Evolutionary conservation across 2,888 invertebrate species (phyloP).

Genomic region (Brachynemurus nebulosus): DNA sequence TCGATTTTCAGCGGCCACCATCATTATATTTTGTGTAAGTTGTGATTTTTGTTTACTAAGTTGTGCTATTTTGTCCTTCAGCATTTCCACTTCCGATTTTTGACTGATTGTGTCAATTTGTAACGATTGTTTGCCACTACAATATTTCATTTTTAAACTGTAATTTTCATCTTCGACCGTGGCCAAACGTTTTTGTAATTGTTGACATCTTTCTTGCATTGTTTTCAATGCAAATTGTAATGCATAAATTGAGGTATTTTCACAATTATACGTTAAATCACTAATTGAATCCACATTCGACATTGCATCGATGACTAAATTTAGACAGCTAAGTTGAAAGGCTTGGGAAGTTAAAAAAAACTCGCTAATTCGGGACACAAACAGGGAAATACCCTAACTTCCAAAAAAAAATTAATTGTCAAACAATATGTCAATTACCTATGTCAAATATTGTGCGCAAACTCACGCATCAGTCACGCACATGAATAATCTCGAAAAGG

Average conservation of each 20-base stretch:
- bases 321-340: too few relatives aligned
- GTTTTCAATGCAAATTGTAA: constrained; percentile 65
- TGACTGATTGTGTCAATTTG: constrained; percentile 14
- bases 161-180: constrained; percentile 64
- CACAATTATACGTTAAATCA: constrained; percentile 1
- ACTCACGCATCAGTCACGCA: too few relatives aligned
- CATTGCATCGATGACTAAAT: too few relatives aligned
- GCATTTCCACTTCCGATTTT: constrained; percentile 33
- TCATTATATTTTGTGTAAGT: constrained; percentile 58
- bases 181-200: constrained; percentile 55
- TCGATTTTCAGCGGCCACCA: constrained; percentile 72
- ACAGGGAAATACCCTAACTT: too few relatives aligned
- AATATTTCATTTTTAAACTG: constrained; percentile 36
- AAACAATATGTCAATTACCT: too few relatives aligned
- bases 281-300: not conserved
- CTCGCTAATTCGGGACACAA: too few relatives aligned
- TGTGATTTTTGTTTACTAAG: constrained; percentile 62
- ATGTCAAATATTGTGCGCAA: too few relatives aligned
- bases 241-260: constrained; percentile 27
- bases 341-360: too few relatives aligned
- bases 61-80: constrained; percentile 52
- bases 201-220: constrained; percentile 66
- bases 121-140: constrained; percentile 20
- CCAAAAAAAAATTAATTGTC: too few relatives aligned
- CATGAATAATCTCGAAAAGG: too few relatives aligned